These are phyloP conservation scores for Theretra japonica DNA, from an alignment of 2,888 invertebrate genomes.

Conservation along the genomic window DNA sequence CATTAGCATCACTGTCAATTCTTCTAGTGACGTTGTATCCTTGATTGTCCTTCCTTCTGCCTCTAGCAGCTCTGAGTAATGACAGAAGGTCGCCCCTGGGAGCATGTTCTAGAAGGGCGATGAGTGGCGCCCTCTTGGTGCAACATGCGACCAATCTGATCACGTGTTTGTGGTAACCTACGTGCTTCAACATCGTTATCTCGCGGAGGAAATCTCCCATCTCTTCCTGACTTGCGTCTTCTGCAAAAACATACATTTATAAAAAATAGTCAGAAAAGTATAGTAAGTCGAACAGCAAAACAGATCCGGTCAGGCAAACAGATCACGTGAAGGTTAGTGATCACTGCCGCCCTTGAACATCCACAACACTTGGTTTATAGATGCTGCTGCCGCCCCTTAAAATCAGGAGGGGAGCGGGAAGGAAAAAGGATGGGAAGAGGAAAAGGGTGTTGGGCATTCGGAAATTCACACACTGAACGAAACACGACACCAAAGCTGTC, in stretches of 20 bases:
- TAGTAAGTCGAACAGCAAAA: too few species aligned
- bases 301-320: too few species aligned
- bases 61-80: conserved; percentile 83
- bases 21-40: conserved; percentile 77
- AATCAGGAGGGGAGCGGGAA: too few species aligned
- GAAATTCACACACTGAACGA: too few species aligned
- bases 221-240: conserved; percentile 84
- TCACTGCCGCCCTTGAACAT: too few species aligned
- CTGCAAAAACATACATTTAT: conserved; percentile 56
- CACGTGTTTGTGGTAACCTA: conserved; percentile 91
- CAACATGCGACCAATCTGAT: conserved; percentile 91
- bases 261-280: too few species aligned
- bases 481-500: too few species aligned
- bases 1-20: conserved; percentile 60
- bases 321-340: too few species aligned
- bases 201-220: conserved; percentile 90
- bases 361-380: too few species aligned
- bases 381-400: too few species aligned
- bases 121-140: conserved; percentile 87
- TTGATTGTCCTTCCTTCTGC: conserved; percentile 56
- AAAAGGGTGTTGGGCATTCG: too few species aligned
- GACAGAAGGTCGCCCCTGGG: conserved; percentile 90
- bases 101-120: conserved; percentile 91
- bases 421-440: too few species aligned
- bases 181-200: conserved; percentile 90